phyloP scores from a whole-genome alignment of 2,113 vertebrate species.

The Gnathonemus echidnorhynchus region DNA sequence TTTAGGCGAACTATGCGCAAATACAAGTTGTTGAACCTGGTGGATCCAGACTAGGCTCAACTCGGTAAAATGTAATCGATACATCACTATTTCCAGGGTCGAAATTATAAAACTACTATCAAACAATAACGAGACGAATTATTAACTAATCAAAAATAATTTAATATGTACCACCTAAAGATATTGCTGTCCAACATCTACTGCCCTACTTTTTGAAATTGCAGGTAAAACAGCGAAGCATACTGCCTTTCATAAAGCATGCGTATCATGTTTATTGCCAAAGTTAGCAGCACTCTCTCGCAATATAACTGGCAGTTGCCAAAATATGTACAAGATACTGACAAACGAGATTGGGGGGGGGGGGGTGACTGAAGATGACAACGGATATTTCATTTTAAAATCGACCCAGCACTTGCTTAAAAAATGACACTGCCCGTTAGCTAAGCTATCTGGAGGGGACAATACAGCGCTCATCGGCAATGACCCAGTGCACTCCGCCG shows the following conservation, averaged over 20 bases:
- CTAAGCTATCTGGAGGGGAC: not conserved
- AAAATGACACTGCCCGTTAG: not conserved
- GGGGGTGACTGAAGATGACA: not conserved
- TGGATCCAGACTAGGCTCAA: not conserved
- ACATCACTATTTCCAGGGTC: not conserved
- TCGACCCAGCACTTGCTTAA: not conserved
- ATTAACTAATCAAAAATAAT: not conserved
- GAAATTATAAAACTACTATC: not conserved
- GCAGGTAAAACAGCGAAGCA: conserved; percentile 20
- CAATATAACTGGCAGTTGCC: not conserved
- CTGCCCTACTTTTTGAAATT: conserved; percentile 12
- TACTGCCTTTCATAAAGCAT: not conserved
- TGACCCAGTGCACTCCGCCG: not conserved
- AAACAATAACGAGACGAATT: not conserved
- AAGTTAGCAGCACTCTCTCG: not conserved
- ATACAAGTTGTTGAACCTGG: not conserved
- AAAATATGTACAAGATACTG: not conserved
- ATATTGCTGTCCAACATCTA: not conserved
- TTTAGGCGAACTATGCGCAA: not conserved
- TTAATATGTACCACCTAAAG: not conserved
- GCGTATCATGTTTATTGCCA: not conserved
- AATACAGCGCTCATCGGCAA: not conserved
- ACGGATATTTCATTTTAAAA: not conserved
- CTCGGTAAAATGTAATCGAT: not conserved
- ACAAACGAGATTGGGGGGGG: not conserved